Evolutionary conservation across 2,797 vertebrate species (phyloP), one percentile per base, ranked within the genome.

Genomic region (Spea hammondii): DNA sequence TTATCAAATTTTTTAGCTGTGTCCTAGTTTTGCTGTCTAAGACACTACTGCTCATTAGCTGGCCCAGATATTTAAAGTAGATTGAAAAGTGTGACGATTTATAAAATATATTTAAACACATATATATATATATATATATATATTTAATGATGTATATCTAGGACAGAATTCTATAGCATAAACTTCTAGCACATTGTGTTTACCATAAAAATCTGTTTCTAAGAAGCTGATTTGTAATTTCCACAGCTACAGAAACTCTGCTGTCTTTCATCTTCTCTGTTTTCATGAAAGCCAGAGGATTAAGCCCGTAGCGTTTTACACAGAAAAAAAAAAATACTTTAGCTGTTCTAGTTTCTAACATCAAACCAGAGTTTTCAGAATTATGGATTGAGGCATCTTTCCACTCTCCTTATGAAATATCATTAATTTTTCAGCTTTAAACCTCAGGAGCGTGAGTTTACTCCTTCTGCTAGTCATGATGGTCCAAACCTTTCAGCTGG

Each of bases 261-360:
- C 85, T 86, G 81, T 89, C 86, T 91, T 87, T 89, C 86, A 88
- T 86, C 85, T 87, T 84, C 88, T 83, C 85, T 91, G 89, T 76
- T 86, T 83, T 70, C 80, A 83, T 83, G 86, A 88, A 90, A 83
- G 59, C 83, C 85, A 73, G 57, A 85, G 79, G 79, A 84, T 85
- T 85, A 88, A 86, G 78, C 74, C 81, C 84, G 72, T 72, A 88
- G 82, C 76, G 54, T 69, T 83, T 75, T 77, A 83, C 84, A 76
- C 50, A 45, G 75, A 72, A 76, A 72, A 51, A 72, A 51, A 84
- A 85, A 83, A 79, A 83, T 84, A 83, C 80, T 86, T 84, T 76
- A 77, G 65, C 79, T 89, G 84, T 77, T 88, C 82, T 79, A 79
- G 87, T 89, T 91, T 89, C 84, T 83, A 81, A 83, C 83, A 89